Conservation (phyloP, 2,888 invertebrate species). For the Drosophila colorata region DNA sequence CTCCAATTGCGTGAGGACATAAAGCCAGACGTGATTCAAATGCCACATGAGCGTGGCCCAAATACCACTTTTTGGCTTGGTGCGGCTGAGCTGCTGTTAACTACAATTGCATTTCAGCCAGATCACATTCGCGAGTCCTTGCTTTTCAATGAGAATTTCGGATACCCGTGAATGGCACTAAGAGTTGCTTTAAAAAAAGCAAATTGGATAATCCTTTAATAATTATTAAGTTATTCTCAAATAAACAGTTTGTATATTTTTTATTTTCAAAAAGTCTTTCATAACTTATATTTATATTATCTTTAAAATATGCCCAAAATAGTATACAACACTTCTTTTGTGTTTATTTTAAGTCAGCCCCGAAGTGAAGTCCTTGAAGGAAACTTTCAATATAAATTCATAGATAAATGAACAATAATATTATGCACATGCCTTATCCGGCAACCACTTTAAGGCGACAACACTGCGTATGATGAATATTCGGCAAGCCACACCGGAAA, state of each 20-base stretch:
- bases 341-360: background rate
- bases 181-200: background rate
- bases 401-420: slow-evolving; percentile 31
- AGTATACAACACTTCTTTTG: background rate
- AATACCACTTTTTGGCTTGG: slow-evolving; percentile 4
- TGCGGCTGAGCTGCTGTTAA: slow-evolving; percentile 18
- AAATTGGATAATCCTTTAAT: too few relatives aligned
- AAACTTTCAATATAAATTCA: slow-evolving; percentile 43
- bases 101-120: slow-evolving; percentile 13
- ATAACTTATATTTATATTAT: too few relatives aligned
- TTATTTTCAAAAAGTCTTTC: too few relatives aligned
- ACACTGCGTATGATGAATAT: slow-evolving; percentile 56
- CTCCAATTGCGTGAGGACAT: background rate
- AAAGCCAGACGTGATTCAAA: slow-evolving; percentile 23
- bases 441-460: slow-evolving; percentile 5
- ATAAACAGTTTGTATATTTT: too few relatives aligned
- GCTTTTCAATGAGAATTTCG: slow-evolving; percentile 9
- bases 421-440: slow-evolving; percentile 47
- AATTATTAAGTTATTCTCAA: too few relatives aligned
- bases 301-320: background rate
- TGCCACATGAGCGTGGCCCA: slow-evolving; percentile 14
- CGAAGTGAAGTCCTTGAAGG: too few relatives aligned
- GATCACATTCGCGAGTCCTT: background rate
- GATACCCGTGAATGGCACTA: too few relatives aligned
- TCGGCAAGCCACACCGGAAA: too few relatives aligned